These are phyloP conservation scores for Caenorhabditis panamensis DNA, from an alignment of 2,888 invertebrate species.

Conservation along the genomic window DNA sequence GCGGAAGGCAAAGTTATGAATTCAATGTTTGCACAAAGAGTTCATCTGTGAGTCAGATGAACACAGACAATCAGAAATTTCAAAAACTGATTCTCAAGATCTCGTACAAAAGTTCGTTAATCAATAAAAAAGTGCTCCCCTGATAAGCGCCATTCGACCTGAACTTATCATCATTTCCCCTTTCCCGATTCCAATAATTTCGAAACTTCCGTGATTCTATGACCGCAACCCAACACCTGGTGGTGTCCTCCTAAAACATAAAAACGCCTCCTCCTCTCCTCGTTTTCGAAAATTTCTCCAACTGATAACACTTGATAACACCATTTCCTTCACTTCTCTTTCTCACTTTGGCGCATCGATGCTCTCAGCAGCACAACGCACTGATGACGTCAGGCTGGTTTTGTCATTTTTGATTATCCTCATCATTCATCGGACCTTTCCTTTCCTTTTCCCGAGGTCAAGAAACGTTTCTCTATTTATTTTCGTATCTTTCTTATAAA, in stretches of 20 bases:
- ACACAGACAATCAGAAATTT: too few species aligned
- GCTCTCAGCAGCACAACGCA: too few species aligned
- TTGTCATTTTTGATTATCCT: constrained; percentile 56
- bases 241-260: constrained; percentile 15
- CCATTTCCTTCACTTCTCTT: constrained; percentile 24
- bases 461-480: constrained; percentile 12
- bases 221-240: constrained; percentile 9
- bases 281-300: not conserved
- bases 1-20: too few species aligned
- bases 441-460: constrained; percentile 22
- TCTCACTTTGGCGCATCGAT: constrained; percentile 46
- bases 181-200: not conserved
- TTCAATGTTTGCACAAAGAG: too few species aligned
- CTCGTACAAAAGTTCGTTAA: not conserved
- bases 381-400: constrained; percentile 37
- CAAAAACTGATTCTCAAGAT: too few species aligned
- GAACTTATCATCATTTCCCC: not conserved
- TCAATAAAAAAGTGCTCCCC: not conserved
- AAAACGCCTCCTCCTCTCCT: constrained; percentile 18
- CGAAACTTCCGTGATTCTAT: not conserved
- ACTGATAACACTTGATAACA: constrained; percentile 51
- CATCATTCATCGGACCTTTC: constrained; percentile 10
- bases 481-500: constrained; percentile 3
- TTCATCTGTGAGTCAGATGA: too few species aligned
- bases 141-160: not conserved